These are phyloP conservation scores for Cydia pomonella DNA, from an alignment of 1,140 invertebrate genomes.

Conservation along the genomic window DNA sequence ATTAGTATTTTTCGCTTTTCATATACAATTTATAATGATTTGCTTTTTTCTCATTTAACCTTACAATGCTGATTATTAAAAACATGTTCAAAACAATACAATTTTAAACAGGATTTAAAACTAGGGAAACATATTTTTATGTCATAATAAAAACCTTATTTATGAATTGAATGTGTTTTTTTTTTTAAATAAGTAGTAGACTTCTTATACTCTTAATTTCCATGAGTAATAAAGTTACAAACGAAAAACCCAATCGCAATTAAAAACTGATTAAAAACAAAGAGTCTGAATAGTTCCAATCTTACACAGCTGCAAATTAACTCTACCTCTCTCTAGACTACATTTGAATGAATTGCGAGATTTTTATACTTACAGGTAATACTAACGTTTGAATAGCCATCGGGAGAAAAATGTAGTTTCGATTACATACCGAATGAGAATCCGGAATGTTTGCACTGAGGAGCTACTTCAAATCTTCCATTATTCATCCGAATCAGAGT, in stretches of 20 bases:
- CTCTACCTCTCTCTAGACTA: background rate
- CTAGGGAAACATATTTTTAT: no score
- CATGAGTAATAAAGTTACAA: no score
- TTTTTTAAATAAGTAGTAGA: no score
- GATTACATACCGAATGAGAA: conserved; percentile 8
- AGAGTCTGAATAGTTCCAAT: background rate
- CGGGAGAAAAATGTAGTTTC: conserved; percentile 1
- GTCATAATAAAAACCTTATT: no score
- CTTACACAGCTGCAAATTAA: background rate
- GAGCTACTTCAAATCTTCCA: conserved; percentile 19
- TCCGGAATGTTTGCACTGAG: conserved; percentile 1
- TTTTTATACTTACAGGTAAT: background rate
- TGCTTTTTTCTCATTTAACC: no score
- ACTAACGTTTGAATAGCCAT: background rate
- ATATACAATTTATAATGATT: no score
- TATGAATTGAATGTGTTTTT: no score
- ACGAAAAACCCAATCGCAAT: background rate
- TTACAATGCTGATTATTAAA: no score
- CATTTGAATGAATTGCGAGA: background rate
- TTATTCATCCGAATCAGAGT: conserved; percentile 6
- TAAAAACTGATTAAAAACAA: background rate
- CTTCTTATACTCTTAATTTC: no score
- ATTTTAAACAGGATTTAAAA: no score
- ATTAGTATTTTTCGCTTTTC: no score
- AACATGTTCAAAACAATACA: no score